Evolutionary conservation across 2,113 vertebrate genomes (phyloP), one percentile per base, ranked within the genome.

Genomic region (Aphelocoma coerulescens): DNA sequence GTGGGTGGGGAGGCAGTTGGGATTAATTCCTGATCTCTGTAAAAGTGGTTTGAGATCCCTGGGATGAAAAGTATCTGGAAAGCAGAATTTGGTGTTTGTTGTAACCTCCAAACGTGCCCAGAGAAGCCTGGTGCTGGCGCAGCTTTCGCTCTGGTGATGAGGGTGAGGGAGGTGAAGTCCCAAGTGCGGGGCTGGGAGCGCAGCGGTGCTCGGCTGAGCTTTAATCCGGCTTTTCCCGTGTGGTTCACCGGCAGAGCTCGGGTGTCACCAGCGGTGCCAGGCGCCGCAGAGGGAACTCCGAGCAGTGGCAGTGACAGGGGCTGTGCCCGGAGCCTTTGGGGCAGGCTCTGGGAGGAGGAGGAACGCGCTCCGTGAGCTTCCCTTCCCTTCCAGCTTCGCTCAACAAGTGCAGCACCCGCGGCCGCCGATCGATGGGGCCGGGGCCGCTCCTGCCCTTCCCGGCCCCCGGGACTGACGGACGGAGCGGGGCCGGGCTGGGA

Each of bases 381-480:
- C 46, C 59, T 32, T 7, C 9, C 9, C 61, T 43, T 4, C 37
- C 58, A 11, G 77, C 76, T 32, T 20, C 9, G 2, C 63, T 85
- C 97, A 89, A 94, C 80, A 95, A 92, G 94, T 83, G 91, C 44
- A 24, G 94, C 87, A 49, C 32, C 33, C 79, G 4, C 3, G 5
- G 94, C 96, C 94, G 95, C 80, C 59, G 97, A 98, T 98, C 46
- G 67, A 17, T 18, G 95, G 91, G 91, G 72, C 93, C 19, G 43
- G 93, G 89, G 89, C 85, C 57, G 41, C 48, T 67, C 52, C 68
- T 19, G 58, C 78, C 79, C 88, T 81, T 79, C 61, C 52, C 63
- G 6, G 55, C 5, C 95, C 54, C 95, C 54, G 35, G 87, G 97
- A 98, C 96, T 84, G 98, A 97, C 35, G 96, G 96, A 95, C 69